Percentiles rank a stretch among this genome's conserved stretches.
Evolutionary conservation across 2,113 vertebrate species (phyloP).

Genomic region (Odocoileus virginianus): DNA sequence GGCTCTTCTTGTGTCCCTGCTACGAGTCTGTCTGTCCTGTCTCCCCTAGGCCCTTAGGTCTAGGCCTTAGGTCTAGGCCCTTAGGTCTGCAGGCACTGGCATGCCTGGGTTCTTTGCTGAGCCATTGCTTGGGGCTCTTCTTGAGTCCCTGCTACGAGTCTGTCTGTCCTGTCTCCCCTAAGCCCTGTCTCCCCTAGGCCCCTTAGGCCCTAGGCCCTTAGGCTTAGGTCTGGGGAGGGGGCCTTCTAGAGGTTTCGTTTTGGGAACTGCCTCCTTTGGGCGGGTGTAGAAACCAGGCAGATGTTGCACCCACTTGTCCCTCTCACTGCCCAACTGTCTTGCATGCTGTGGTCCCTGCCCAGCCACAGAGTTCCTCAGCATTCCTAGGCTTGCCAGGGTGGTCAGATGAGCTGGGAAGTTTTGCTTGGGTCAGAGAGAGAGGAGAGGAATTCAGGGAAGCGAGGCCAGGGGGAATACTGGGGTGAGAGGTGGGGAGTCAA

Average conservation of each 20-base stretch:
- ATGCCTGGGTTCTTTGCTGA: fast-evolving
- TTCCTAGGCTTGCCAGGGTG: background rate
- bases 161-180: background rate
- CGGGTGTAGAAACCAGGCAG: background rate
- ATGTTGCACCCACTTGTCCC: too few species aligned
- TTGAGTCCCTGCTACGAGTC: background rate
- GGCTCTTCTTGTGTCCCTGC: background rate
- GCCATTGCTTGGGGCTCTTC: background rate
- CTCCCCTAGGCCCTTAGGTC: background rate
- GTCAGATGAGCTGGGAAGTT: background rate
- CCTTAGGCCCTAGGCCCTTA: too few species aligned
- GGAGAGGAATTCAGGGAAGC: background rate
- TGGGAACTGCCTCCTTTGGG: background rate
- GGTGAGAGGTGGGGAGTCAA: background rate
- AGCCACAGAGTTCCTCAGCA: background rate
- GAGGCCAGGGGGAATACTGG: background rate
- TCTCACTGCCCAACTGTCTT: background rate
- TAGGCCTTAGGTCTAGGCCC: too few species aligned
- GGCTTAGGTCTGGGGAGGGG: background rate
- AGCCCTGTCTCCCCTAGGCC: background rate
- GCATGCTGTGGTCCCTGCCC: background rate
- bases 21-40: background rate
- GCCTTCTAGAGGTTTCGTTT: background rate
- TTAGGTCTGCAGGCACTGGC: too few species aligned
- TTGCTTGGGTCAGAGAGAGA: background rate